Evolutionary conservation across 2,797 vertebrate genomes (phyloP), one percentile per base, ranked within the genome.

Genomic region (Myripristis murdjan): DNA sequence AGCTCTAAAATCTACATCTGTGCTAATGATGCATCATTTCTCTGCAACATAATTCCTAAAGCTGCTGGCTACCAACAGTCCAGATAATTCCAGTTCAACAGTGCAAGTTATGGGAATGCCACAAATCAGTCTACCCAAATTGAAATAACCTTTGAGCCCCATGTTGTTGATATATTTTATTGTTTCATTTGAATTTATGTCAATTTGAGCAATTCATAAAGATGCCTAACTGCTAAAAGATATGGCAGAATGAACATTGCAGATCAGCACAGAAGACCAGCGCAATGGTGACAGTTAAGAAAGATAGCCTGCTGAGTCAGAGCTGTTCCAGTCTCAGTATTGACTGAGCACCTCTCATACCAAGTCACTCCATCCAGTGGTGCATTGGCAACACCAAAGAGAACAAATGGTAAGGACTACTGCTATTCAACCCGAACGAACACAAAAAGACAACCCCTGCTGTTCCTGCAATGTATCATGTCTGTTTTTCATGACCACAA

Each of bases 241-340:
- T 24, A 46, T 33, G 47, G 60, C 37, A 44, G 33, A 16, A 60
- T 53, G 28, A 80, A 73, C 60, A 56, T 49, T 69, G 65, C n/a
- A 43, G 64, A 54, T 57, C n/a, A 58, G 41, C 57, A 78, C 56
- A 79, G 51, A 33, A n/a, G 24, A 31, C 24, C 57, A 75, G 55
- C 48, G 28, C n/a, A 44, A 61, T 4, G 2, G 47, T 51, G 73
- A 79, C 70, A 66, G 59, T 58, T 28, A 54, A 59, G 54, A 73
- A 47, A 46, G 70, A 81, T 56, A 68, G 49, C 47, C 43, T 70
- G 79, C 82, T 75, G 79, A 79, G 70, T 79, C 70, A 83, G 75
- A 55, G 56, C 56, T 56, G 60, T 58, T 49, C n/a, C 16, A 53
- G 48, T 46, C 69, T 78, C 68, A 57, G 54, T 55, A 72, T 71